phyloP scores from a whole-genome alignment of 2,113 vertebrate species.

The Psittacus erithacus region DNA sequence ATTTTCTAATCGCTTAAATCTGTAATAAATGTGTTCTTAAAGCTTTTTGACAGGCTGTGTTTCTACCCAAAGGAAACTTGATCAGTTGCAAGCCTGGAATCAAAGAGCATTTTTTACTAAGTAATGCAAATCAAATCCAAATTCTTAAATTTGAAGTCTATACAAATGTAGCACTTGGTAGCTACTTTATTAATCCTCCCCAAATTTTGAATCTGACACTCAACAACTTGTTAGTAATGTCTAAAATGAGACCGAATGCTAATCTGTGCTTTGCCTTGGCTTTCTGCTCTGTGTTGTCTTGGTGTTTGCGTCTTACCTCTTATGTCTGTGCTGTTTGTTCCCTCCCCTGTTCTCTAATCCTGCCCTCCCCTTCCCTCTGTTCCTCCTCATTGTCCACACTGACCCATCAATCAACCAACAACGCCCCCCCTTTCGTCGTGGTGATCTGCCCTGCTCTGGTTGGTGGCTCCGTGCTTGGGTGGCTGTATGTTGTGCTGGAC shows the following conservation, averaged over 20 bases:
- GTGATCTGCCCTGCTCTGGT: constrained; percentile 85
- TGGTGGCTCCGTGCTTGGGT: constrained; percentile 85
- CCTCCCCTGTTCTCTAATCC: constrained; percentile 81
- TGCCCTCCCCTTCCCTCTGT: constrained; percentile 75
- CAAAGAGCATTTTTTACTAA: constrained; percentile 32
- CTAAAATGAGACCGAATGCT: constrained; percentile 85
- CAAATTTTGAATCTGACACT: constrained; percentile 39
- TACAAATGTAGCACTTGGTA: not conserved
- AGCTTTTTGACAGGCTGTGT: constrained; percentile 40
- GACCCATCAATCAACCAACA: constrained; percentile 85
- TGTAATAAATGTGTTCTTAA: constrained; percentile 31
- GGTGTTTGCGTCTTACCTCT: constrained; percentile 83
- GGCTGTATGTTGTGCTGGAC: constrained; percentile 87
- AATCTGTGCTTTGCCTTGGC: constrained; percentile 97
- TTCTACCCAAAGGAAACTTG: constrained; percentile 15
- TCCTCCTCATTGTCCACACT: constrained; percentile 81
- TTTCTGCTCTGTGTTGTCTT: constrained; percentile 94
- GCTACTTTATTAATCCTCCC: constrained; percentile 30
- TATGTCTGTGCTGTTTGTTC: constrained; percentile 84
- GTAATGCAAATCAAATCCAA: constrained; percentile 68
- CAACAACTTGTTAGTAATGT: constrained; percentile 51
- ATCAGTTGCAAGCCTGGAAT: constrained; percentile 10
- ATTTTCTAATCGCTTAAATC: constrained; percentile 29
- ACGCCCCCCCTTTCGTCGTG: constrained; percentile 81
- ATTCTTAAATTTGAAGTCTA: constrained; percentile 57